Evolutionary conservation across 1,140 invertebrate genomes (phyloP), one percentile per base, ranked within the genome.

Genomic region (Melanaphis sacchari): DNA sequence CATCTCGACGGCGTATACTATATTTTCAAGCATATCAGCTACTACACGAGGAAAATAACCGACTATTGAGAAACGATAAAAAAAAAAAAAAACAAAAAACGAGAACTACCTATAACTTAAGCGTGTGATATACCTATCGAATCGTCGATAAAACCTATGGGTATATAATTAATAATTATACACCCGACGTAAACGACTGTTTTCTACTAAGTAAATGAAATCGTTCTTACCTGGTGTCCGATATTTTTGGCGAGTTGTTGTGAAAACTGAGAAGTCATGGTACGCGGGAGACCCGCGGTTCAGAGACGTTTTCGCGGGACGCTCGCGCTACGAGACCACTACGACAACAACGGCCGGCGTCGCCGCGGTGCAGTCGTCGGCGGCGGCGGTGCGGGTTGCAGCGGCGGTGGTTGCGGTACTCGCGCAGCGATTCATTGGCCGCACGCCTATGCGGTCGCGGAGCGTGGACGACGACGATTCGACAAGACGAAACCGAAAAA

Each of bases 231-330:
- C 91, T 93, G 91, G 36, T 93, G 91, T 84, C 76, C 91, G 38
- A 93, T 93, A 85, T 84, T 93, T 84, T 93, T 93, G 81, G 76
- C 91, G 91, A 93, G 91, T 85, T 93, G 76, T 66, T 93, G 91
- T 15, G 91, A 93, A n/a, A 84, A 93, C 91, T 93, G 91, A 84
- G 91, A 93, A 93, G 91, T 93, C 91, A 93, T 93, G 91, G 91
- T 93, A 93, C 91, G 91, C 66, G 91, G 91, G 81, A 93, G 24
- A 85, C 91, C 91, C 91, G 91, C 91, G 66, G 31, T 85, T 85
- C 85, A 6, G 46, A 85, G 43, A 54, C n/a, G 40, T 84, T 85
- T 81, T 46, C 38, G 46, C 36, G 81, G 91, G 91, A 89, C 49
- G 88, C 46, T 36, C 36, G 46, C 81, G 66, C 91, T 93, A 93